Evolutionary conservation across 2,113 vertebrate species (phyloP).

Genomic region (Pterocles burchelli): DNA sequence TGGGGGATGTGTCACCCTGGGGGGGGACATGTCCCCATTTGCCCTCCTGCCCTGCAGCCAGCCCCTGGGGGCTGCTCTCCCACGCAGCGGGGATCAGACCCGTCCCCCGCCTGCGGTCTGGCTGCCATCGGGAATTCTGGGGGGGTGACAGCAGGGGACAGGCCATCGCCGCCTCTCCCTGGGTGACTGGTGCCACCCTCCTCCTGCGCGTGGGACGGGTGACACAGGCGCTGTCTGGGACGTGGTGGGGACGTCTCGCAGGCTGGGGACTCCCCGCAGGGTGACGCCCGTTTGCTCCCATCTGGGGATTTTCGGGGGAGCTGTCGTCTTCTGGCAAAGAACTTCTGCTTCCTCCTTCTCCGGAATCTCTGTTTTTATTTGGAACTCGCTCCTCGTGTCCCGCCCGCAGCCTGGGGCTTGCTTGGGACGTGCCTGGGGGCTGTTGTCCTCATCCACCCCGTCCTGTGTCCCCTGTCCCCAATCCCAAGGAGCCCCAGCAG

Average conservation of each 20-base stretch:
- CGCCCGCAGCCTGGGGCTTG: accelerated
- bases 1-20: neutral
- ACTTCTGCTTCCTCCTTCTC: neutral
- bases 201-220: neutral
- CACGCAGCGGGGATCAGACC: accelerated
- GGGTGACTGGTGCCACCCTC: neutral
- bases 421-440: accelerated
- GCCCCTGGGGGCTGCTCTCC: neutral
- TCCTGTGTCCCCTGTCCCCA: neutral
- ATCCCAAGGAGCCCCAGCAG: neutral
- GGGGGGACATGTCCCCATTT: accelerated
- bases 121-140: accelerated
- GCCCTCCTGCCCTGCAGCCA: accelerated
- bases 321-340: accelerated
- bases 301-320: neutral
- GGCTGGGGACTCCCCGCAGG: neutral
- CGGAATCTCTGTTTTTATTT: neutral
- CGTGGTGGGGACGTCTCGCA: neutral
- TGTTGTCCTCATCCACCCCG: accelerated
- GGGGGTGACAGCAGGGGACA: neutral
- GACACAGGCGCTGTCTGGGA: neutral
- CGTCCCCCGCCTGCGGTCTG: accelerated
- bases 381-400: accelerated
- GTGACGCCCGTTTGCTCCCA: neutral
- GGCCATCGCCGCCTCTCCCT: neutral